A percentile compares a stretch with the other conserved stretches of the same genome.
phyloP scores from a whole-genome alignment of 1,140 invertebrate species.

The Caerostris darwini region DNA sequence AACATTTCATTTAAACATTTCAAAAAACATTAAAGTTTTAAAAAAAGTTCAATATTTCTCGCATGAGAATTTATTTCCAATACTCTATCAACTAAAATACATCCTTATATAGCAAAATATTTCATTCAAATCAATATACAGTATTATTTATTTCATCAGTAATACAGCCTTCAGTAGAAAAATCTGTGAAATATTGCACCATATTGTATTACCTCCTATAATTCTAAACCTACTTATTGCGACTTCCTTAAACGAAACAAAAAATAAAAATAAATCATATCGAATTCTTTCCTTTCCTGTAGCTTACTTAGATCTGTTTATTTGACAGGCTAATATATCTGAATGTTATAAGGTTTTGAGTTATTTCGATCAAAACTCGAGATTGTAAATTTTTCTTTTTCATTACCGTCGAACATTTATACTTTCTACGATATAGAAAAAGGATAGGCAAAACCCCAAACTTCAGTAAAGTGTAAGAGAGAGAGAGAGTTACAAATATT shows the following conservation, averaged over 20 bases:
- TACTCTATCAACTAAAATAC: too few species aligned
- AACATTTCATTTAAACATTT: too few species aligned
- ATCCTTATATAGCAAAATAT: too few species aligned
- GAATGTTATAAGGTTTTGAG: not conserved
- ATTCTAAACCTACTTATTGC: too few species aligned
- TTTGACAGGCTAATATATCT: conserved; percentile 1
- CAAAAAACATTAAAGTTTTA: too few species aligned
- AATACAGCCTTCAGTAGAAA: too few species aligned
- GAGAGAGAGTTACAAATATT: not conserved
- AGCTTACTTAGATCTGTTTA: not conserved
- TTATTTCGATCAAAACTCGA: not conserved
- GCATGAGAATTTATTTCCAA: too few species aligned
- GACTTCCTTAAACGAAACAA: not conserved
- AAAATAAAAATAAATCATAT: not conserved
- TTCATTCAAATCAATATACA: too few species aligned
- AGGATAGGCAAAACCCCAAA: not conserved
- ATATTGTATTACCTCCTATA: too few species aligned
- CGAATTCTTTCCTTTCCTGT: not conserved
- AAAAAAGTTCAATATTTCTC: too few species aligned
- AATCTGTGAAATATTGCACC: too few species aligned
- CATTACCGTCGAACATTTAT: not conserved
- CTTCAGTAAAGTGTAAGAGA: not conserved
- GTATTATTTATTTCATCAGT: too few species aligned
- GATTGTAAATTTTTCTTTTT: not conserved
- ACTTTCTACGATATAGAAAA: not conserved